Conservation (phyloP, 2,797 vertebrate genomes). For the Hypotaenidia okinawae region DNA sequence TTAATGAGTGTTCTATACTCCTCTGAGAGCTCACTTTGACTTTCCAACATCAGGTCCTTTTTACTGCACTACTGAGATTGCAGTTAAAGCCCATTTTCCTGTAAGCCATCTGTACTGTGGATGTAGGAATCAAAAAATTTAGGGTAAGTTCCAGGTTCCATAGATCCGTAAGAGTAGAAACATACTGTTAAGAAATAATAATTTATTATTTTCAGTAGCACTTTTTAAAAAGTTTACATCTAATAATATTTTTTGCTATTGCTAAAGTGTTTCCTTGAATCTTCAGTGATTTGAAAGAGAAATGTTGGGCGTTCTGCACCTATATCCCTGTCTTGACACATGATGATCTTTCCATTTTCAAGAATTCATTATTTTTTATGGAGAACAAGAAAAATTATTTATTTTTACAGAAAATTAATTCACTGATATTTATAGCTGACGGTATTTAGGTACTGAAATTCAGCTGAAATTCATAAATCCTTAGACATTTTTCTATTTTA, state of each 20-base stretch:
- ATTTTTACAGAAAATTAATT: background rate
- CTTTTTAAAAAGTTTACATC: background rate
- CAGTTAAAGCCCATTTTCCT: background rate
- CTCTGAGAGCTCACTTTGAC: background rate
- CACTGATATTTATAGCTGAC: background rate
- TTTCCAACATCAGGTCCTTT: background rate
- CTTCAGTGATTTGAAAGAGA: background rate
- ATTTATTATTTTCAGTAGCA: background rate
- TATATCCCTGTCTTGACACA: conserved; percentile 3
- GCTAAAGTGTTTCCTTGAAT: background rate
- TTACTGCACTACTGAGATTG: background rate
- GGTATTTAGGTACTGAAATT: background rate
- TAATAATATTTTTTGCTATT: background rate
- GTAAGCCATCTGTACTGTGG: background rate
- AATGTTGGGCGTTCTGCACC: background rate
- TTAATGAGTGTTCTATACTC: background rate
- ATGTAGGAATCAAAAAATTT: background rate
- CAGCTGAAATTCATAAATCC: background rate
- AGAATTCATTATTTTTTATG: conserved; percentile 13
- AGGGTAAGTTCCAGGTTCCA: background rate
- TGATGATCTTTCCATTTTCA: conserved; percentile 19
- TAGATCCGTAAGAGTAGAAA: background rate
- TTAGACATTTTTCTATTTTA: background rate
- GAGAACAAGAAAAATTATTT: background rate
- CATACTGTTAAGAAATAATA: background rate